Base-by-base conservation (phyloP, 2,113 vertebrate species). In the Prunella himalayana region DNA sequence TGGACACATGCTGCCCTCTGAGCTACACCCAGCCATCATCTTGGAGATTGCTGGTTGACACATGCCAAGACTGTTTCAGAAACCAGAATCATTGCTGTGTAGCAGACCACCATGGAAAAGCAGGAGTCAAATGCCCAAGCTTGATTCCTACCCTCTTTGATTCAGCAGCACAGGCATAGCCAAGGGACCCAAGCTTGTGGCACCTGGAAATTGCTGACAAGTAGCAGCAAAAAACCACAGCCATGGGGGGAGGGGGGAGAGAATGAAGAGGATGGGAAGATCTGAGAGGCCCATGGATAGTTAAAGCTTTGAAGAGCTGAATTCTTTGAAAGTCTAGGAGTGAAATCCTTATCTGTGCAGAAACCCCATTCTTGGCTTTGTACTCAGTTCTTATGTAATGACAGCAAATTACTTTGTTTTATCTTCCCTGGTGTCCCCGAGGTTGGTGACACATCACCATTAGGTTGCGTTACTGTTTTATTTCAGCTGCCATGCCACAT, bases 381-480 rank as follows among this genome's bases (percentile, higher is more conserved):
- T 45, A 15, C 39, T 89, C 84, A 57, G 13, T 81, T 94, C 73
- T 91, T 94, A 92, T 56, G 90, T 90, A 95, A 95, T 28, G 75
- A 72, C 61, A 93, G 63, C 64, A 82, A 59, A 73, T 69, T 66
- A 68, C 69, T 83, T 69, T 66, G 54, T 73, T 87, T 93, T 86
- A 65, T 88, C 80, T 94, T 71, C 65, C 45, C 28, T 15, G 9
- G 69, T 82, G 64, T 86, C 88, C 92, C 90, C 73, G 24, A 96
- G 88, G 93, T 91, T 82, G 78, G 69, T 96, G 87, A 97, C 94
- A 95, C 86, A 96, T 82, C 84, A 79, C 41, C 64, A 80, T 87
- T 45, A 69, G 72, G 68, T 88, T 86, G 86, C 21, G 0, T 78
- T 95, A 77, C 84, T 92, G 82, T 85, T 97, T 94, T 82, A 86